Conservation (phyloP, 2,797 vertebrate species). For the Channa striata region DNA sequence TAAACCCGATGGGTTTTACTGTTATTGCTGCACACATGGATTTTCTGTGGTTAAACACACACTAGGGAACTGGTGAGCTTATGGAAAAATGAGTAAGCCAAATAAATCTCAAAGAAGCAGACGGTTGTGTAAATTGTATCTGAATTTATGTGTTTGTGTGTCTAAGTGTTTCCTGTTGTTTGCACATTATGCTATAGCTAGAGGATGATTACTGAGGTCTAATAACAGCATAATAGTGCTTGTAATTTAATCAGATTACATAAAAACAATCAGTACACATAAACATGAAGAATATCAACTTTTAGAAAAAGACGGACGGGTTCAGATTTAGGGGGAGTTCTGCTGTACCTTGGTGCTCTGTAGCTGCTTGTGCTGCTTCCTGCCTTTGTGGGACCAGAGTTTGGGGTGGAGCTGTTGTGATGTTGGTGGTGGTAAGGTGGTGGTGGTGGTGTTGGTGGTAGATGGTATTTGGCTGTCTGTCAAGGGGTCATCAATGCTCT, state of each 20-base stretch:
- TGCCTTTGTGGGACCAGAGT: constrained; percentile 71
- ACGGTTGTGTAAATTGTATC: constrained; percentile 46
- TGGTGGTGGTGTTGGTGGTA: constrained; percentile 53
- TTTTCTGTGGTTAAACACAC: constrained; percentile 67
- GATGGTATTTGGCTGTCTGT: constrained; percentile 81
- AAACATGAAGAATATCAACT: neutral
- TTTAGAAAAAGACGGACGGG: neutral
- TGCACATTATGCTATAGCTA: constrained; percentile 10
- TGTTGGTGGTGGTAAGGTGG: constrained; percentile 38
- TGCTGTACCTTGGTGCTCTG: constrained; percentile 71
- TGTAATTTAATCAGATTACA: constrained; percentile 7
- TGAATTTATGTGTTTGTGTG: constrained; percentile 36
- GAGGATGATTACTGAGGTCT: constrained; percentile 1
- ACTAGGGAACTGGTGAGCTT: constrained; percentile 52
- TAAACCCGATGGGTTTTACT: constrained; percentile 55
- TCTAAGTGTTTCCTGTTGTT: constrained; percentile 14
- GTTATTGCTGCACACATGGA: constrained; percentile 66
- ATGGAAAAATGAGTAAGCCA: constrained; percentile 47
- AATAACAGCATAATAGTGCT: constrained; percentile 1
- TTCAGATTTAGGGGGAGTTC: neutral
- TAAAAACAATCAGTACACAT: neutral
- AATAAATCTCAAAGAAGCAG: constrained; percentile 55
- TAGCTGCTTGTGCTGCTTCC: constrained; percentile 65
- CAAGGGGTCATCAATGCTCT: constrained; percentile 81
- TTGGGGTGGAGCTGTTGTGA: constrained; percentile 63